Base-by-base conservation (phyloP, 2,888 invertebrate species). In the Hirtodrosophila alboralis region DNA sequence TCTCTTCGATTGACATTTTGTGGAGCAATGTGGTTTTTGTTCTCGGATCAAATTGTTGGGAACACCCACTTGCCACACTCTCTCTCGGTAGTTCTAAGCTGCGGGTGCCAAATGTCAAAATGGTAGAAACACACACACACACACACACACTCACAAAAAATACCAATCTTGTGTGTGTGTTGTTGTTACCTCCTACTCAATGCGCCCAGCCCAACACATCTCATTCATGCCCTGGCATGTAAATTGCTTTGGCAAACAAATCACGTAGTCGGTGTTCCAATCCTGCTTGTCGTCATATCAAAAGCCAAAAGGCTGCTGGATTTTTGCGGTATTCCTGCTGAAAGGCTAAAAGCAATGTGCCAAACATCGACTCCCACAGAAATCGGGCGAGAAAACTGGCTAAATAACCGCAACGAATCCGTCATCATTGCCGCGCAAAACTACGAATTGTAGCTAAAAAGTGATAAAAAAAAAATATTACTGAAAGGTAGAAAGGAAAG, bases 241-340 rank as follows among this genome's bases (percentile, higher is more conserved):
- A 84, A 84, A 84, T 84, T 80, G 71, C 71, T 76, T 74, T 57
- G 65, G 83, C 76, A 80, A 79, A 83, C 83, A 79, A 80, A 80
- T 80, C 78, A 78, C 78, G 78, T 78, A 77, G 41, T 66, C 49
- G 66, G 40, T 56, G 52, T 77, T 51, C 65, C 52, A 33, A 56
- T 61, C 37, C 77, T 59, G 51, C 43, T 66, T 38, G 26, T 31
- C 71, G 61, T 75, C 72, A 65, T 65, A 78, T 72, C 69, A 63
- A 75, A 73, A 72, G 65, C 59, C 69, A 76, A 60, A 65, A 79
- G 75, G 69, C 69, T 59, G 72, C 53, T 63, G 73, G 65, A 79
- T 76, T 76, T 76, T 63, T 73, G 69, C 65, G 79, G 53, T 59
- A 47, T 31, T 75, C 54, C 41, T 56, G 65, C 69, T 63, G 69